phyloP scores from a whole-genome alignment of 2,797 vertebrate species.

The Zenarchopterus dispar region DNA sequence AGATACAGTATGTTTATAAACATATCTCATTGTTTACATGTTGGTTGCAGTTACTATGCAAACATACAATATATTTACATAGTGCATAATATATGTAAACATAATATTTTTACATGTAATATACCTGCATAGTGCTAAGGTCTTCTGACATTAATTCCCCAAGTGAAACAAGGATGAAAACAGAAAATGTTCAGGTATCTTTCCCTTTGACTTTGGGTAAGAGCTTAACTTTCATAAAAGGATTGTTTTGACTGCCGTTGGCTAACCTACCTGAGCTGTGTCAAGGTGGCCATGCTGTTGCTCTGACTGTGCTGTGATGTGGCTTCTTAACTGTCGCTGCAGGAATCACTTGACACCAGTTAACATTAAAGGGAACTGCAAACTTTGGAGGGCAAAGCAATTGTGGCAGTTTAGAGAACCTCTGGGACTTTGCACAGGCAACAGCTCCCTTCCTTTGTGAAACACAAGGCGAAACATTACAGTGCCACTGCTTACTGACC shows the following conservation, averaged over 20 bases:
- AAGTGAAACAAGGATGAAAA: too few relatives aligned
- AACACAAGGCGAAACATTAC: conserved; percentile 71
- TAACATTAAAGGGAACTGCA: conserved; percentile 42
- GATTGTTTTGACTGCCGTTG: not conserved
- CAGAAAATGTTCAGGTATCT: too few relatives aligned
- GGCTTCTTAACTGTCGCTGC: conserved; percentile 15
- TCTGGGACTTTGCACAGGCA: conserved; percentile 43
- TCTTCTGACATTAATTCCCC: too few relatives aligned
- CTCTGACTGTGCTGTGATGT: conserved; percentile 13
- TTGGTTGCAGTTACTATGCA: too few relatives aligned
- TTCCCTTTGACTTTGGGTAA: too few relatives aligned
- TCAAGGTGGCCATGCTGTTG: conserved; percentile 2
- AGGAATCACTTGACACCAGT: conserved; percentile 35
- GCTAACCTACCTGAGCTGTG: conserved; percentile 2
- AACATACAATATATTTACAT: too few relatives aligned
- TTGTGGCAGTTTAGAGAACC: conserved; percentile 40
- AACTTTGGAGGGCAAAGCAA: conserved; percentile 21
- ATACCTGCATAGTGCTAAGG: too few relatives aligned
- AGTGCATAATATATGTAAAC: too few relatives aligned
- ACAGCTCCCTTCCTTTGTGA: conserved; percentile 61
- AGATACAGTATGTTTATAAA: too few relatives aligned
- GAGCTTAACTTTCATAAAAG: too few relatives aligned
- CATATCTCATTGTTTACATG: too few relatives aligned
- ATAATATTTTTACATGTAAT: too few relatives aligned
- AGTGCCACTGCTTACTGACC: conserved; percentile 62